A percentile compares a stretch with the other conserved stretches of the same genome.
Conservation (phyloP, 2,113 vertebrate species). For the Agapornis roseicollis region DNA sequence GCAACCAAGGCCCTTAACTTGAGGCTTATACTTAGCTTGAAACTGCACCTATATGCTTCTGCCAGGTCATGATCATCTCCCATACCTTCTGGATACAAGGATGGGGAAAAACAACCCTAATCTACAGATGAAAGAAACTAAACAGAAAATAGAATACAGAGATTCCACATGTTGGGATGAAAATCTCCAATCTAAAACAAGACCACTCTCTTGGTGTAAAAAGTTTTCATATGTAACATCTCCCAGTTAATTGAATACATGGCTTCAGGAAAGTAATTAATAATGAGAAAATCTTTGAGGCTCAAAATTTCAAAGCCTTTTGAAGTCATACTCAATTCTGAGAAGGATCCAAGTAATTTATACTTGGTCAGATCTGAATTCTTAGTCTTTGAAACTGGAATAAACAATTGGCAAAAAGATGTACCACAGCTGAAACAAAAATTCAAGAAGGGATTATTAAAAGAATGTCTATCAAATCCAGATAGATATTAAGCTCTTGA, state of each 20-base stretch:
- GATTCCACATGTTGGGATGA: not conserved
- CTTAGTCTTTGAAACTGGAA: not conserved
- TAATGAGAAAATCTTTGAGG: not conserved
- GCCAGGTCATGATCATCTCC: not conserved
- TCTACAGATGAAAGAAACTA: not conserved
- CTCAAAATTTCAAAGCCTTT: not conserved
- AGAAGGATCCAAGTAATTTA: not conserved
- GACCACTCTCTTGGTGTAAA: not conserved
- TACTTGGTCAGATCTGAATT: not conserved
- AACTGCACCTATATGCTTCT: not conserved
- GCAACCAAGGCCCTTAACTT: not conserved
- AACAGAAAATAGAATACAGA: not conserved
- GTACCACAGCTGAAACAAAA: not conserved
- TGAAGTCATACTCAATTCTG: not conserved
- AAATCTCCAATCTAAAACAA: not conserved
- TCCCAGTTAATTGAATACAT: not conserved
- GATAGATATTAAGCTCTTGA: not conserved
- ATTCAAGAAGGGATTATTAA: not conserved
- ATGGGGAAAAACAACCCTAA: not conserved
- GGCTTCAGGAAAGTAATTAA: not conserved
- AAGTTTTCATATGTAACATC: not conserved
- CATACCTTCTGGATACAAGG: not conserved
- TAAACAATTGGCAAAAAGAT: not conserved
- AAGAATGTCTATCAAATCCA: not conserved
- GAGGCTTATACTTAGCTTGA: not conserved